Evolutionary conservation across 1,140 invertebrate species (phyloP).

Genomic region (Drosophila willistoni): DNA sequence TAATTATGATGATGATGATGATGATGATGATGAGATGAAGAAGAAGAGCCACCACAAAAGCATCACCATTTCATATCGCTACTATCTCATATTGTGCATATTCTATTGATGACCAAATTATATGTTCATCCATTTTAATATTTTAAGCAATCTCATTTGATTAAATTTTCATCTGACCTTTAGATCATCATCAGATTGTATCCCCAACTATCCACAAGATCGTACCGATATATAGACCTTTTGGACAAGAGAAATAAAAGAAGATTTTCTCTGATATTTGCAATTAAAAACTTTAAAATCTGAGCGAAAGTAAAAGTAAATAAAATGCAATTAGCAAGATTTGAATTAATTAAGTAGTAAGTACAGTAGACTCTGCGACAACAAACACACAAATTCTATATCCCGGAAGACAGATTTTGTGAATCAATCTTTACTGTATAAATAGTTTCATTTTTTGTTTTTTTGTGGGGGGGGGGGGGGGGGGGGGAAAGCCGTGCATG

Average conservation of each 20-base stretch:
- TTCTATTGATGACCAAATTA: too few relatives aligned
- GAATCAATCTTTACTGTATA: slow-evolving; percentile 35
- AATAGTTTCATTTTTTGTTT: slow-evolving; percentile 29
- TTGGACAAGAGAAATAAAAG: neutral
- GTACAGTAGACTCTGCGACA: slow-evolving; percentile 40
- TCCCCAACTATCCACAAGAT: too few relatives aligned
- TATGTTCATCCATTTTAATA: too few relatives aligned
- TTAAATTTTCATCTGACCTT: too few relatives aligned
- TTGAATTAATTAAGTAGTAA: slow-evolving; percentile 75
- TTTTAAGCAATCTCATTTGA: too few relatives aligned
- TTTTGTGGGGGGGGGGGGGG: too few relatives aligned
- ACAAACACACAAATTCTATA: too few relatives aligned
- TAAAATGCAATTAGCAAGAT: slow-evolving; percentile 81
- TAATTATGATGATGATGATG: neutral
- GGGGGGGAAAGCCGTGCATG: slow-evolving; percentile 7
- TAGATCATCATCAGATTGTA: too few relatives aligned
- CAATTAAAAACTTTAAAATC: slow-evolving; percentile 77
- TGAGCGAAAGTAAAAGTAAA: slow-evolving; percentile 56
- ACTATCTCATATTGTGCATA: too few relatives aligned
- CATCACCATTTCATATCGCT: too few relatives aligned
- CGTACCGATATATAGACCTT: too few relatives aligned
- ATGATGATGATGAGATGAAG: neutral
- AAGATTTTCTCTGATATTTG: slow-evolving; percentile 19
- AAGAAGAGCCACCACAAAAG: too few relatives aligned
- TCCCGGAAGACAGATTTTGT: slow-evolving; percentile 4